Percentiles rank a stretch among this genome's conserved stretches.
Conservation (phyloP, 1,140 invertebrate species). For the Gryllus bimaculatus region DNA sequence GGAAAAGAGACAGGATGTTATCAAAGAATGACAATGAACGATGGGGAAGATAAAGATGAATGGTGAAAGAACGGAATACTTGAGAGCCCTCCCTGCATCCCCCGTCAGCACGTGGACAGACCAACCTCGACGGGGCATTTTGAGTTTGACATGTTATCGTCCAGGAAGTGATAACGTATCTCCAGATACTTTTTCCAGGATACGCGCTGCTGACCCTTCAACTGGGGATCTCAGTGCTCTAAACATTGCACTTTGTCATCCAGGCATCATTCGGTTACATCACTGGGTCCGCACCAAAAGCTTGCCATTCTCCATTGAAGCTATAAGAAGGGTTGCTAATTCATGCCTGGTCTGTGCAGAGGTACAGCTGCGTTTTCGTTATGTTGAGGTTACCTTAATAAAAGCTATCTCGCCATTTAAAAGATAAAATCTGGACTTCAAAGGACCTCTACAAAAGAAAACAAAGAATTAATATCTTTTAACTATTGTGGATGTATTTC, state of each 20-base stretch:
- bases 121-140: no score
- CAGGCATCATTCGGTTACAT: constrained; percentile 25
- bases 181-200: constrained; percentile 4
- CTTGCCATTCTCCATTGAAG: constrained; percentile 25
- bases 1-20: no score
- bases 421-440: constrained; percentile 28
- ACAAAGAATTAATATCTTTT: constrained; percentile 27
- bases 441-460: constrained; percentile 26
- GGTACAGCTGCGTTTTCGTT: constrained; percentile 23
- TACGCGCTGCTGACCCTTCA: neutral
- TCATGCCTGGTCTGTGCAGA: constrained; percentile 22
- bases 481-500: constrained; percentile 29
- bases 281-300: constrained; percentile 25
- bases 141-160: neutral
- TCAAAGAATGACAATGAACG: no score
- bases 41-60: no score
- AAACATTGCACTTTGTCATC: constrained; percentile 24
- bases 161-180: neutral
- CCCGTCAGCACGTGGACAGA: no score
- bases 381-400: constrained; percentile 20
- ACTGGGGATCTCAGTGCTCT: constrained; percentile 11
- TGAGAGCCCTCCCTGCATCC: no score
- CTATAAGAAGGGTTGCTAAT: constrained; percentile 22
- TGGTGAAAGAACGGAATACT: no score
- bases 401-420: constrained; percentile 28